Evolutionary conservation across 2,797 vertebrate species (phyloP), one percentile per base, ranked within the genome.

Genomic region (Tragelaphus oryx): DNA sequence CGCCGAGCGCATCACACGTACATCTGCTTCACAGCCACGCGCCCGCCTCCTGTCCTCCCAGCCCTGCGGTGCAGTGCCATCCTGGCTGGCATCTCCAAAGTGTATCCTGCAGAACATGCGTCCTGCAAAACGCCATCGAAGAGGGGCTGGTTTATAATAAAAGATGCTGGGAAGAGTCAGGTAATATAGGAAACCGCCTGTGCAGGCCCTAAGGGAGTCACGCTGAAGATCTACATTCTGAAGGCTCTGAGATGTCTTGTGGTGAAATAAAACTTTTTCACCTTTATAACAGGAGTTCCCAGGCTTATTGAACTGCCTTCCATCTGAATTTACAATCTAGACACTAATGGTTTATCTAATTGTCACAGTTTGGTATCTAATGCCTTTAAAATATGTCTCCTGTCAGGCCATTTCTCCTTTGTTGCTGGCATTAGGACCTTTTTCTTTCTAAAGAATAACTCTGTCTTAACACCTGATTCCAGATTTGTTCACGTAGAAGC

Each of bases 1-100:
- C 28, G 6, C 16, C 9, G 0, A 76, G 9, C 5, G 0, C 1
- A 0, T 6, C 74, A n/a, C 46, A 12, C 74, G 2, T 14, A 6
- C 26, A 10, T 50, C 28, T 48, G 9, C n/a, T 24, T 33, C 50
- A 12, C 2, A 8, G 20, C 30, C 78, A 33, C 2, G 7, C 30
- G 6, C 2, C n/a, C 30, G 6, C 2, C n/a, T 18, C 46, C 20
- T 8, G n/a, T 10, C 80, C 8, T 20, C 24, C 30, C 14, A 30
- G n/a, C 37, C 12, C 6, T 30, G 8, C 6, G 2, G 1, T 20
- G 46, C 28, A 41, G 5, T 22, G 26, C 54, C 12, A 6, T 18
- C 30, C n/a, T 41, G 37, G 7, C 8, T 26, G 22, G 8, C 50
- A 8, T 68, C 81, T 50, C 22, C 37, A 57, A 6, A 46, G 9